These are phyloP conservation scores for Phengaris alcon DNA, from an alignment of 2,888 invertebrate genomes.

Conservation along the genomic window DNA sequence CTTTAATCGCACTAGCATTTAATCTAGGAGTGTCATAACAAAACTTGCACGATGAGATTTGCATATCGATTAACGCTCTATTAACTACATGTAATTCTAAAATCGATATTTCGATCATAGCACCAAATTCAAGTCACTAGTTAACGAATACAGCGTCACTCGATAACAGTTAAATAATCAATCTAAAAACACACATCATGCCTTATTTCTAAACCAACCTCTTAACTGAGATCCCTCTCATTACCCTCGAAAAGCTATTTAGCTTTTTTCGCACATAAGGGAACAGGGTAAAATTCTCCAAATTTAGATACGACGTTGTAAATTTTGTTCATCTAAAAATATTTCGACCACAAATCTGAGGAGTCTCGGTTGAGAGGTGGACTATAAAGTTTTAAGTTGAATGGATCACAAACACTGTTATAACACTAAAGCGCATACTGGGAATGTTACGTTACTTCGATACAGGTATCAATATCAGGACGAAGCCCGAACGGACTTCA, in stretches of 20 bases:
- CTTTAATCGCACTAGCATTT: slow-evolving; percentile 44
- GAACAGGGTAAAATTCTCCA: background rate
- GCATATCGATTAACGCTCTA: slow-evolving; percentile 53
- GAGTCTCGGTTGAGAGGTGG: background rate
- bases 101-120: slow-evolving; percentile 38
- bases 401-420: slow-evolving; percentile 78
- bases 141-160: slow-evolving; percentile 56
- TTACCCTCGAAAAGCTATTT: background rate
- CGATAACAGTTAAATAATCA: slow-evolving; percentile 45
- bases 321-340: background rate
- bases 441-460: slow-evolving; percentile 73
- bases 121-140: slow-evolving; percentile 43
- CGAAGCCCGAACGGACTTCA: slow-evolving; percentile 48
- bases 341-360: background rate
- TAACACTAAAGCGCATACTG: slow-evolving; percentile 73
- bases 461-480: slow-evolving; percentile 76
- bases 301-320: background rate
- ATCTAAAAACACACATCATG: slow-evolving; percentile 70
- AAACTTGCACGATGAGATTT: slow-evolving; percentile 58
- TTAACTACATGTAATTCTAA: slow-evolving; percentile 39
- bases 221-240: background rate
- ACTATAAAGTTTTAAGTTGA: slow-evolving; percentile 51
- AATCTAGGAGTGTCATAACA: slow-evolving; percentile 38
- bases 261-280: background rate
- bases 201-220: slow-evolving; percentile 56